Base-by-base conservation (phyloP, 2,113 vertebrate species). In the Merops nubicus region DNA sequence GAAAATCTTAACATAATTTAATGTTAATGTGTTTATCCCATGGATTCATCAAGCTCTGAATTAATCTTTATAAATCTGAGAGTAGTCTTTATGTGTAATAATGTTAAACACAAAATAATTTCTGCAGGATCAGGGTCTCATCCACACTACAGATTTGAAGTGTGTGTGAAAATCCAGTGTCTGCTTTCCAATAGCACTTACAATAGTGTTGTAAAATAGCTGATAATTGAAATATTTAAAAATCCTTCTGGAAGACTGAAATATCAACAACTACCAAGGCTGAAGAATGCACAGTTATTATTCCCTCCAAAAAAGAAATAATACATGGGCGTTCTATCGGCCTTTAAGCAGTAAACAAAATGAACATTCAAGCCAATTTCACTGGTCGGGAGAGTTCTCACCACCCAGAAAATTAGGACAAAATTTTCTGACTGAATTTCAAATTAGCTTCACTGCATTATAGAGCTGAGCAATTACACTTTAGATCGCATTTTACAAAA, bases 341-440 rank as follows among this genome's bases (percentile, higher is more conserved):
- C 56, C 60, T 95, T 89, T 84, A 72, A 42, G 56, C 43, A 89
- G 78, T 85, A 97, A 88, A 90, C 57, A 95, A 96, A 97, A 93
- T 57, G 45, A 77, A 79, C 65, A 87, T 96, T 96, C 47, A 91
- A 93, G 86, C 74, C 77, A 95, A 87, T 88, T 91, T 92, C 79
- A 82, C 54, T 94, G 95, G 64, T 73, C 88, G 83, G 91, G 34
- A 97, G 87, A 74, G 75, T 78, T 95, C 97, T 81, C 77, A 91
- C 31, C 48, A 60, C 47, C 82, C 90, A 96, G 93, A 96, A 97
- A 95, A 96, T 94, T 93, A 92, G 95, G 86, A 63, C 85, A 77
- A 92, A 87, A 85, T 86, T 83, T 82, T 88, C 76, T 91, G 64
- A 86, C 68, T 93, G 83, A 84, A 94, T 73, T 76, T 89, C 82